Conservation (phyloP, 2,888 invertebrate genomes). For the Polyploca ridens region DNA sequence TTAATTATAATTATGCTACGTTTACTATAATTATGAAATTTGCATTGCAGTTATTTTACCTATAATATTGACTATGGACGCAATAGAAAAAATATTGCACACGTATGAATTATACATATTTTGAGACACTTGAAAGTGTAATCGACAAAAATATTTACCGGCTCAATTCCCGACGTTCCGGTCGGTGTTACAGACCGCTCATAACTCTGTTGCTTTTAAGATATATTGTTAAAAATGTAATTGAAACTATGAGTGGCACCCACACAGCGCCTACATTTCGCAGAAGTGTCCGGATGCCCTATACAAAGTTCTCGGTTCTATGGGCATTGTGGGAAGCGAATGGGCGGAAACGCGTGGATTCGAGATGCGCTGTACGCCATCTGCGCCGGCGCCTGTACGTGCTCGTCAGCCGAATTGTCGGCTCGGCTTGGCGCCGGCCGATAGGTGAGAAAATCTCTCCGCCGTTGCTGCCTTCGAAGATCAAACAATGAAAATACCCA, state of each 20-base stretch:
- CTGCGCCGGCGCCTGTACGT: conserved; percentile 71
- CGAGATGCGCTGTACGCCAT: conserved; percentile 38
- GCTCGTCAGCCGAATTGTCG: conserved; percentile 36
- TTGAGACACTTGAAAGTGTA: conserved; percentile 1
- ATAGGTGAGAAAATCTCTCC: conserved; percentile 78
- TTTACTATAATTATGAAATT: conserved; percentile 4
- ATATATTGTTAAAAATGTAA: conserved; percentile 70
- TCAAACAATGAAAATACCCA: conserved; percentile 9
- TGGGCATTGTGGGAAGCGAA: conserved; percentile 75
- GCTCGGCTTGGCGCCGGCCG: conserved; percentile 48
- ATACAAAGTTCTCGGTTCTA: conserved; percentile 41
- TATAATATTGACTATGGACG: not conserved
- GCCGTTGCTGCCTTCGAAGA: conserved; percentile 42
- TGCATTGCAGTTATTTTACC: not conserved
- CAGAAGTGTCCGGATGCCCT: conserved; percentile 60
- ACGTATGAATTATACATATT: not conserved
- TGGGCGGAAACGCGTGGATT: conserved; percentile 65
- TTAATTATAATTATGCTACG: conserved; percentile 1
- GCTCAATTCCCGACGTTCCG: not conserved
- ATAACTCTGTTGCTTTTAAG: conserved; percentile 28
- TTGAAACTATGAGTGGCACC: conserved; percentile 51
- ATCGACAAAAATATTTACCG: conserved; percentile 1
- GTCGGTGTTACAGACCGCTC: conserved; percentile 28
- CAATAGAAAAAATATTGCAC: not conserved
- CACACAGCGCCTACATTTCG: conserved; percentile 76